Base-by-base conservation (phyloP, 92 coral and sea anemone genomes). In the Metridium senile region DNA sequence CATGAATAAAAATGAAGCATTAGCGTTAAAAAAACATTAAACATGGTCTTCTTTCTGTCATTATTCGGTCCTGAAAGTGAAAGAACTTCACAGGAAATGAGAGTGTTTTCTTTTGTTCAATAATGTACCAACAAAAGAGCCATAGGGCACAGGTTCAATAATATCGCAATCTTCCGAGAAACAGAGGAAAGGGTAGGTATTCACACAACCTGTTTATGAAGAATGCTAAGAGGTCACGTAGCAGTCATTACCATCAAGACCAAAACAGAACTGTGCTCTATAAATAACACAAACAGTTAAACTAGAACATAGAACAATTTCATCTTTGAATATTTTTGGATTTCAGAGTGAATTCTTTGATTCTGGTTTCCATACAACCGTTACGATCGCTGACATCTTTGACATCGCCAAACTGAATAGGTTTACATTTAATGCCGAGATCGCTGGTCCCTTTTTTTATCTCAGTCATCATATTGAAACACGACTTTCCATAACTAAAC, bases 181-280 rank as follows among this genome's bases (percentile, higher is more conserved):
- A 71, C 61, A 71, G 63, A 58, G 64, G 76, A 71, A 51, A 28
- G 20, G 33, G 47, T 22, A 29, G 20, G 59, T 45, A 71, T 20
- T 33, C 76, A 53, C 51, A 26, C 76, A 54, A 71, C 63, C 64
- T 27, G 76, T 71, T 71, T 25, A 11, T 70, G 13, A 33, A 71
- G 27, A 9, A 16, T 39, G 28, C 32, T 46, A 26, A 71, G 61
- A 71, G 43, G 65, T 71, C 76, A 71, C 61, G 34, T 23, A 29
- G 31, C 33, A 31, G 51, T 70, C 58, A 70, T n/a, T 13, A 43
- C 25, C 4, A 9, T 54, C n/a, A 10, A 9, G n/a, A n/a, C n/a
- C n/a, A n/a, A n/a, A n/a, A 9, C 16, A 3, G 9, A 54, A 54
- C 61, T 54, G 61, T 10, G 16, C 61, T 4, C 4, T 54, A 54